Conservation (phyloP, 2,888 invertebrate species). For the Macrophya alboannulata region DNA sequence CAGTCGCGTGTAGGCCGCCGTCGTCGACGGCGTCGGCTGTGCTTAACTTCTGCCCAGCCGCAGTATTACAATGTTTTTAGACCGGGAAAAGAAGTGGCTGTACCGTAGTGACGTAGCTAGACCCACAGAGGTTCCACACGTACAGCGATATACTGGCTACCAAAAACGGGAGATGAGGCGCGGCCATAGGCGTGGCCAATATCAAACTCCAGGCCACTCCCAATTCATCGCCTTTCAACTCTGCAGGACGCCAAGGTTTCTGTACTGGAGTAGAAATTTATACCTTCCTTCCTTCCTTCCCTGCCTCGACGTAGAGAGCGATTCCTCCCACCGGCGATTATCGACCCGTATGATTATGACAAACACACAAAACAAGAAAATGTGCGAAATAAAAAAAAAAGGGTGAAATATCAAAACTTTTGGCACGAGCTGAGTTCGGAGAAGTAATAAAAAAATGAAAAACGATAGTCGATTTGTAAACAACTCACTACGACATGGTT, state of each 20-base stretch:
- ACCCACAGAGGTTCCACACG: conserved; percentile 13
- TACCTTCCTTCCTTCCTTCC: neutral
- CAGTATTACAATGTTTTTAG: conserved; percentile 49
- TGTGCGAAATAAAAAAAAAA: neutral
- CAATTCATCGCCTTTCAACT: conserved; percentile 24
- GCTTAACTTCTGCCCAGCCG: conserved; percentile 44
- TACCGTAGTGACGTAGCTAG: conserved; percentile 37
- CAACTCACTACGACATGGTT: neutral
- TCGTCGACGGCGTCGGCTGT: conserved; percentile 38
- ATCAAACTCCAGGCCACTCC: conserved; percentile 13
- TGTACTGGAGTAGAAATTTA: conserved; percentile 31
- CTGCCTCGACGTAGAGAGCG: neutral
- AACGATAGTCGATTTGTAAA: neutral
- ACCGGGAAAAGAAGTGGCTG: conserved; percentile 48
- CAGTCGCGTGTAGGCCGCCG: conserved; percentile 43
- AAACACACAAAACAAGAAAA: neutral
- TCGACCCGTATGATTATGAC: conserved; percentile 12
- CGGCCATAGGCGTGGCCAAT: conserved; percentile 19
- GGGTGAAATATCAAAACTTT: neutral
- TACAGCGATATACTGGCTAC: conserved; percentile 5
- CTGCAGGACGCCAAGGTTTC: neutral
- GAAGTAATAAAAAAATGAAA: neutral
- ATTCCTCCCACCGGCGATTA: conserved; percentile 10
- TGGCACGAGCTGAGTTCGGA: neutral
- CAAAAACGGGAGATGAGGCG: conserved; percentile 1